A percentile compares a stretch with the other conserved stretches of the same genome.
phyloP scores from a whole-genome alignment of 2,888 invertebrate genomes.

The Eretmocerus hayati region DNA sequence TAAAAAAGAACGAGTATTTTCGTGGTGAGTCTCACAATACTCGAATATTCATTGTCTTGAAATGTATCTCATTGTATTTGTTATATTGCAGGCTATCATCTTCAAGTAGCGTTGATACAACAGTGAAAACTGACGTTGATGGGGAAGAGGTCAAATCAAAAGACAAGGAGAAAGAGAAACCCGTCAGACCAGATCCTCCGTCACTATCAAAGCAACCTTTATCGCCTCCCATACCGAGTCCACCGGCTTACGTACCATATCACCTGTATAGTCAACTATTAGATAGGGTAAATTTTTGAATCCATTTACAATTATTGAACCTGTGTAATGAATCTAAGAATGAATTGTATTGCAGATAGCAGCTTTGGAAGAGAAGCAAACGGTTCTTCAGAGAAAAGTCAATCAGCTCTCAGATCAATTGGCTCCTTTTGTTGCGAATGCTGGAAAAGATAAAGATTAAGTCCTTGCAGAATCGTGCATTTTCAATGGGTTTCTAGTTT shows the following conservation, averaged over 20 bases:
- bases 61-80: background rate
- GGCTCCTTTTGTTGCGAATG: constrained; percentile 28
- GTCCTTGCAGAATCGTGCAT: constrained; percentile 18
- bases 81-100: constrained; percentile 19
- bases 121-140: background rate
- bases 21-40: constrained; percentile 26
- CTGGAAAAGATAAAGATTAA: constrained; percentile 25
- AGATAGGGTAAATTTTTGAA: constrained; percentile 36
- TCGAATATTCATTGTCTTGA: background rate
- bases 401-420: constrained; percentile 36
- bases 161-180: constrained; percentile 32
- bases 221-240: constrained; percentile 21
- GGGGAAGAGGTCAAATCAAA: constrained; percentile 10
- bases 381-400: constrained; percentile 34
- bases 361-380: constrained; percentile 37
- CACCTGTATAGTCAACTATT: constrained; percentile 40
- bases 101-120: background rate
- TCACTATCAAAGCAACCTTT: constrained; percentile 14
- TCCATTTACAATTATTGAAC: constrained; percentile 1
- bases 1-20: constrained; percentile 35
- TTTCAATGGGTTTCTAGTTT: constrained; percentile 5
- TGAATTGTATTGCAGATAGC: constrained; percentile 29
- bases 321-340: constrained; percentile 9
- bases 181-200: constrained; percentile 23
- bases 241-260: constrained; percentile 41